A percentile compares a stretch with the other conserved stretches of the same genome.
Evolutionary conservation across 2,888 invertebrate genomes (phyloP).

Genomic region (Drosophila lutescens): DNA sequence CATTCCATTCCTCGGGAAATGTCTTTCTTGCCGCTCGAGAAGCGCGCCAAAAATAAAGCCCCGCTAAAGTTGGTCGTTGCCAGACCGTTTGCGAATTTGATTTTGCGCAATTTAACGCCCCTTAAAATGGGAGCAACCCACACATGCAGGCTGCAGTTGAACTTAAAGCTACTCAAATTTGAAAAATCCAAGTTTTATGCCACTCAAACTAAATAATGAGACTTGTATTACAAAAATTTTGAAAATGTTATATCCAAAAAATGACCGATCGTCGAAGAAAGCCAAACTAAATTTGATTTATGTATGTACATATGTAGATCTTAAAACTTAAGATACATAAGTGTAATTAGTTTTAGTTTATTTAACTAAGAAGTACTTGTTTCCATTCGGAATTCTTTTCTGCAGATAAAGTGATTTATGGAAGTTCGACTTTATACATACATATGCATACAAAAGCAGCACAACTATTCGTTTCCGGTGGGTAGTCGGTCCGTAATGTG

Average conservation of each 20-base stretch:
- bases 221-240: too few species aligned
- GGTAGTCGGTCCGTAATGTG: constrained; percentile 43
- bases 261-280: too few species aligned
- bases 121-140: background rate
- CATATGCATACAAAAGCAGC: constrained; percentile 3
- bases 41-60: constrained; percentile 68
- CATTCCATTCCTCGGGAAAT: constrained; percentile 74
- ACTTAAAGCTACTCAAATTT: too few species aligned
- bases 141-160: background rate
- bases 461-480: constrained; percentile 50
- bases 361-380: background rate
- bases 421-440: constrained; percentile 1
- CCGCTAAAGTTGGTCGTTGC: constrained; percentile 22
- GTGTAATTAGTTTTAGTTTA: too few species aligned
- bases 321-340: too few species aligned
- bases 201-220: too few species aligned
- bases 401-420: background rate
- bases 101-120: background rate
- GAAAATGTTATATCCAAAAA: too few species aligned
- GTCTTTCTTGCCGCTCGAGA: constrained; percentile 44
- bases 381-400: background rate
- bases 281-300: too few species aligned
- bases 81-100: constrained; percentile 13
- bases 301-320: too few species aligned
- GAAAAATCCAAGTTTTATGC: too few species aligned